These are phyloP conservation scores for Alectura lathami DNA, from an alignment of 2,113 vertebrate species.

Conservation along the genomic window DNA sequence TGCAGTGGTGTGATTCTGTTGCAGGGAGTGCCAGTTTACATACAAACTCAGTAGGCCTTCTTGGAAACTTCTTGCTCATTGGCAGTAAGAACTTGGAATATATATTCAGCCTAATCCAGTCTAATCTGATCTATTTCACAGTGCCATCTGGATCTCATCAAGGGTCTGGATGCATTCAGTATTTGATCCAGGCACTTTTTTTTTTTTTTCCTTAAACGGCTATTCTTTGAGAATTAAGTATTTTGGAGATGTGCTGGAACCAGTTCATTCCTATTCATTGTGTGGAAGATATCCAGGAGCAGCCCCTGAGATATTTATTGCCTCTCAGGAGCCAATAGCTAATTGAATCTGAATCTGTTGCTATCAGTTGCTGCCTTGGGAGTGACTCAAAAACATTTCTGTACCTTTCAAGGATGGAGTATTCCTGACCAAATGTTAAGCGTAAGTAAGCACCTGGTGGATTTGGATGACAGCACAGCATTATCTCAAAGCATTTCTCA, in stretches of 20 bases:
- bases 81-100: constrained; percentile 41
- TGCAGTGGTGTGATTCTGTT: not conserved
- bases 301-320: constrained; percentile 25
- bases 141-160: constrained; percentile 33
- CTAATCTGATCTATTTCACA: constrained; percentile 37
- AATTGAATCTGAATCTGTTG: not conserved
- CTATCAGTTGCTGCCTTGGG: constrained; percentile 35
- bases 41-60: not conserved
- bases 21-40: constrained; percentile 13
- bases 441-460: not conserved
- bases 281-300: not conserved
- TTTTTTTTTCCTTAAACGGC: not conserved
- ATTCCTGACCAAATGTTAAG: constrained; percentile 8
- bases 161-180: not conserved
- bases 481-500: constrained; percentile 49
- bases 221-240: constrained; percentile 13
- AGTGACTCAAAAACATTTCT: constrained; percentile 19
- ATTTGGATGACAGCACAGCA: not conserved
- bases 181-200: not conserved
- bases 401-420: not conserved
- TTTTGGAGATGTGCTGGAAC: not conserved
- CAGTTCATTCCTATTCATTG: not conserved
- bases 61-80: not conserved
- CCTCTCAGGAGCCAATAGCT: not conserved
- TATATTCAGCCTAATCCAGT: constrained; percentile 41